Conservation (phyloP, 2,888 invertebrate species). For the Stomorhina lunata region DNA sequence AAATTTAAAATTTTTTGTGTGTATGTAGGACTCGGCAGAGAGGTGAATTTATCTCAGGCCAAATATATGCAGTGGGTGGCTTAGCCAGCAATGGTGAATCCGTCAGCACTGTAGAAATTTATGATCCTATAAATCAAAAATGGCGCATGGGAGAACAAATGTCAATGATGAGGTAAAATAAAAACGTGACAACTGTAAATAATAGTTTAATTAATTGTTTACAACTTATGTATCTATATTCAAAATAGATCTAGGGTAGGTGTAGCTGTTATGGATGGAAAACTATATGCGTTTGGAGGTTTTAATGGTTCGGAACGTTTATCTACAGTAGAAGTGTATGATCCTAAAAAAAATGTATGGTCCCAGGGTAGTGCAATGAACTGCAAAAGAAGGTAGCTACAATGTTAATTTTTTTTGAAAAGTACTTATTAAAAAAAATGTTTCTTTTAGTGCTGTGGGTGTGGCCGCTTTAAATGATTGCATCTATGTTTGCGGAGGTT, state of each 20-base stretch:
- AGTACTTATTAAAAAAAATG: not conserved
- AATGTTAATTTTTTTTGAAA: constrained; percentile 29
- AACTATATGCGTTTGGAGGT: constrained; percentile 90
- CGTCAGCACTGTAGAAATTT: constrained; percentile 91
- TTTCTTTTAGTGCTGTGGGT: constrained; percentile 85
- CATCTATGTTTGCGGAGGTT: constrained; percentile 92
- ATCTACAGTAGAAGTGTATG: constrained; percentile 91
- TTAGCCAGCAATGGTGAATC: constrained; percentile 91
- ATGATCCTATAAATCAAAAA: constrained; percentile 85
- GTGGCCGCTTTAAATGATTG: constrained; percentile 89
- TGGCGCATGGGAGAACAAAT: constrained; percentile 91
- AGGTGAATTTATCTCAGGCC: constrained; percentile 87
- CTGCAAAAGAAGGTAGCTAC: constrained; percentile 86
- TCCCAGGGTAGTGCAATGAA: constrained; percentile 89
- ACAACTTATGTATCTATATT: not conserved
- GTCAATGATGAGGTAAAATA: constrained; percentile 84
- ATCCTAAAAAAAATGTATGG: constrained; percentile 87
- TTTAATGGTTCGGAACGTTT: constrained; percentile 92
- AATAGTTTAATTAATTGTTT: not conserved
- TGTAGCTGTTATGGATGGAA: constrained; percentile 89
- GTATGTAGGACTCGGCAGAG: constrained; percentile 84
- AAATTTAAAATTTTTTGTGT: constrained; percentile 1
- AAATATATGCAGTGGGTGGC: constrained; percentile 93
- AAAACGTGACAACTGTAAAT: not conserved
- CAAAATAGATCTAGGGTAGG: constrained; percentile 86